Percentiles rank a stretch among this genome's conserved stretches.
These are phyloP conservation scores for Drosophila melanosoma DNA, from an alignment of 2,888 invertebrate species.

Conservation along the genomic window DNA sequence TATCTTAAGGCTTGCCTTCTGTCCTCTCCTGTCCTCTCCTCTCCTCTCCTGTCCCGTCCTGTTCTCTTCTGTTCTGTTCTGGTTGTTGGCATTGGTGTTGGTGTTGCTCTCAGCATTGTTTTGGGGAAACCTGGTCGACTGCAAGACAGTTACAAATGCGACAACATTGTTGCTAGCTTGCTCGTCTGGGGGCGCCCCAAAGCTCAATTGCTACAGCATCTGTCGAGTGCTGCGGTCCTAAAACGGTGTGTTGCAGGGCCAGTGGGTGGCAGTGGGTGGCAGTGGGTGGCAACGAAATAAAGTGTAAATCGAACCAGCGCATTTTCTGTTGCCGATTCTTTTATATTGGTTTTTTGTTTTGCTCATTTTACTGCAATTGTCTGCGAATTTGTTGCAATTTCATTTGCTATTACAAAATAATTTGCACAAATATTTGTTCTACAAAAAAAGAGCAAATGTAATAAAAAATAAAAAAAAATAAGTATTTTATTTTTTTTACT, in stretches of 20 bases:
- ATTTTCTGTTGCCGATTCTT: constrained; percentile 70
- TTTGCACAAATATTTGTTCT: constrained; percentile 62
- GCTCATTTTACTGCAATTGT: constrained; percentile 75
- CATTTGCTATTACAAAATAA: constrained; percentile 74
- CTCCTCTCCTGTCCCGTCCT: not conserved
- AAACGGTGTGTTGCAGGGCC: constrained; percentile 1
- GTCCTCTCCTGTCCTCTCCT: not conserved
- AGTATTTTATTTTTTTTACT: not conserved
- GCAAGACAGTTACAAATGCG: constrained; percentile 79
- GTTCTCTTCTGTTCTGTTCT: not conserved
- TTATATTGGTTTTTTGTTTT: constrained; percentile 47
- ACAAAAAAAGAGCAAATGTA: constrained; percentile 4
- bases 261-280: not conserved
- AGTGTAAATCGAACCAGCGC: constrained; percentile 69
- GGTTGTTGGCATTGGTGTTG: constrained; percentile 16
- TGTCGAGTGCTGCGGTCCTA: constrained; percentile 47
- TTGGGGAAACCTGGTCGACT: constrained; percentile 52
- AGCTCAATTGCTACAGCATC: constrained; percentile 57
- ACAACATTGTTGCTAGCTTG: constrained; percentile 70
- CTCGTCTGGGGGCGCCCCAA: constrained; percentile 32
- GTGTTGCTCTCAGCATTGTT: constrained; percentile 52
- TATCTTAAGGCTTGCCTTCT: constrained; percentile 39
- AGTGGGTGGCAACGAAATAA: not conserved
- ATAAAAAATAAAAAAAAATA: not conserved
- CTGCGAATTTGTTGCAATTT: constrained; percentile 77